Base-by-base conservation (phyloP, 2,797 vertebrate genomes). In the Acipenser ruthenus region DNA sequence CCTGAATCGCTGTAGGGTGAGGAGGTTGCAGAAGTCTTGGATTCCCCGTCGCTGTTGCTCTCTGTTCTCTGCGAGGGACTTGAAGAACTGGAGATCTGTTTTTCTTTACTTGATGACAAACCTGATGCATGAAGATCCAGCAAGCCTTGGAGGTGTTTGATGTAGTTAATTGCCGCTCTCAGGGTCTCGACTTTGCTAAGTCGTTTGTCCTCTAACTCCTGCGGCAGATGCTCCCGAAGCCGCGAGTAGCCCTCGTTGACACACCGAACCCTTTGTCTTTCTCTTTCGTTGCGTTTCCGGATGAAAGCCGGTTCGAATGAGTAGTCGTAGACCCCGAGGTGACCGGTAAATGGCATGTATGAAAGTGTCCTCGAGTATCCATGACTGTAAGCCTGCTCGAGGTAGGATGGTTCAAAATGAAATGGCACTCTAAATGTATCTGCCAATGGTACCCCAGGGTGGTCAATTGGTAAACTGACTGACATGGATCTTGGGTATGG, bases 101-200 rank as follows among this genome's bases (percentile, higher is more conserved):
- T 50, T 59, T 65, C 73, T 68, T 79, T 37, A 37, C 37, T 68
- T 1, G 62, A 18, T 67, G 48, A 65, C n/a, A 75, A 73, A 11
- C 71, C 80, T 10, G 79, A 70, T 65, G 82, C 81, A 18, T 81
- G 84, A 59, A 82, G 65, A 68, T 90, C 90, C 84, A 98, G 82
- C 78, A 94, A 69, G 64, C 76, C 80, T 81, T 98, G 93, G 70
- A 98, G 88, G 71, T 93, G 93, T 72, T 90, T 93, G 75, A 98
- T 98, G 73, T 98, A 97, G 77, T 83, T 82, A 50, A 97, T 93
- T 37, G 95, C 95, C 3, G 94, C 94, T 10, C 93, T 86, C 55
- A 97, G 87, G 2, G 95, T 97, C 83, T 97, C 92, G 83, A 95
- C 95, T 69, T 97, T 97, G 83, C 94, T 98, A 70, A 96, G 92